phyloP scores from a whole-genome alignment of 1,140 invertebrate species.

The Vanessa atalanta region DNA sequence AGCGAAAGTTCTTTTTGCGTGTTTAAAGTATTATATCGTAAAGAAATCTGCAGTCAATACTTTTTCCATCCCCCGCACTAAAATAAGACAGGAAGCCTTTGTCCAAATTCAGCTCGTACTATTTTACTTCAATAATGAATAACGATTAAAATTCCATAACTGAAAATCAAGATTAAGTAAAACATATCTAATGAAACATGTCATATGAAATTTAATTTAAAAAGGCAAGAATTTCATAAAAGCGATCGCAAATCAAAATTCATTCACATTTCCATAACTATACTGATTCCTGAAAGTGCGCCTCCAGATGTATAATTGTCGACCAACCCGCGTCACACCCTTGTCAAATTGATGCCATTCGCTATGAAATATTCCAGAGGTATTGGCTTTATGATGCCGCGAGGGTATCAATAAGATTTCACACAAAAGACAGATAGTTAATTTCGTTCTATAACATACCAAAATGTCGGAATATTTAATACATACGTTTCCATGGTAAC shows the following conservation, averaged over 20 bases:
- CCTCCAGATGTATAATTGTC: slow-evolving; percentile 43
- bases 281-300: slow-evolving; percentile 31
- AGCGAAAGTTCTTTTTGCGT: no score
- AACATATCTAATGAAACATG: neutral
- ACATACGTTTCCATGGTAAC: no score
- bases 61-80: no score
- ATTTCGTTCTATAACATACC: neutral
- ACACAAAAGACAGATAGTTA: slow-evolving; percentile 4
- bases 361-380: slow-evolving; percentile 36
- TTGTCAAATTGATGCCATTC: slow-evolving; percentile 40
- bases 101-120: no score
- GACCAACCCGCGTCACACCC: slow-evolving; percentile 43
- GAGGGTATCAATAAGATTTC: slow-evolving; percentile 20
- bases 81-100: no score
- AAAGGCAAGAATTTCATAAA: neutral
- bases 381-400: slow-evolving; percentile 40
- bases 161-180: no score
- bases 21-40: no score
- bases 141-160: no score
- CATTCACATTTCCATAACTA: slow-evolving; percentile 30
- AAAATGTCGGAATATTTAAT: no score
- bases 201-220: neutral
- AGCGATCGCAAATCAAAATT: slow-evolving; percentile 11
- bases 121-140: no score
- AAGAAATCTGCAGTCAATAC: no score